Base-by-base conservation (phyloP, 1,140 invertebrate genomes). In the Zaprionus kolodkinae region DNA sequence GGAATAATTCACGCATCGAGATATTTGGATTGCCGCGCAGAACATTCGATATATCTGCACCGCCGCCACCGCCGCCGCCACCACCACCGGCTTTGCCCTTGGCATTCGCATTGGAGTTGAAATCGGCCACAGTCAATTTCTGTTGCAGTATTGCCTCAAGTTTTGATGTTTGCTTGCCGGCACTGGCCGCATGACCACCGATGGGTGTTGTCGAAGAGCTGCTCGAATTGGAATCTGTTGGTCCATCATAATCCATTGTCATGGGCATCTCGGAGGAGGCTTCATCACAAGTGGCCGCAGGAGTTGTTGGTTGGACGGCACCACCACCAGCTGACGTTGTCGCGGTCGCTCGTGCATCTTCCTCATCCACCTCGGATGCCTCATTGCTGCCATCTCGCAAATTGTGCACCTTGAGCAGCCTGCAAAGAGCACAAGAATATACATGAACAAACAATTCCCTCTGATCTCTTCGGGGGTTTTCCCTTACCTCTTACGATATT, bases 11-110 rank as follows among this genome's bases (percentile, higher is more conserved):
- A 25, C 96, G 93, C n/a, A 96, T 96, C 11, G 95, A 96, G 78
- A 96, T 96, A 7, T 96, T 96, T 0, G 96, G 96, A 93, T 96
- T 96, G 0, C 95, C 95, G 36, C 96, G 96, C 15, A 96, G 88
- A 79, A 91, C 91, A 75, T 82, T 87, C 86, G 92, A 86, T 91
- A 94, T 74, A 92, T 94, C 64, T 3, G 79, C 60, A 0, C 73
- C 25, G 25, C 2, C n/a, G n/a, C n/a, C 21, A 21, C 21, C 60
- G 0, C 73, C 27, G 27, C 3, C 60, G 0, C 73, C 27, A 6
- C 3, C 27, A 30, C 27, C 27, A 2, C 27, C 77, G n/a, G 36
- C 25, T 15, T 72, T 66, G 27, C 43, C 60, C 4, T 62, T 68
- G 21, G 13, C 60, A 60, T 9, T 63, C 1, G 40, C 9, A 38